phyloP scores from a whole-genome alignment of 64 coral and sea anemone genomes.

The Actinia tenebrosa region DNA sequence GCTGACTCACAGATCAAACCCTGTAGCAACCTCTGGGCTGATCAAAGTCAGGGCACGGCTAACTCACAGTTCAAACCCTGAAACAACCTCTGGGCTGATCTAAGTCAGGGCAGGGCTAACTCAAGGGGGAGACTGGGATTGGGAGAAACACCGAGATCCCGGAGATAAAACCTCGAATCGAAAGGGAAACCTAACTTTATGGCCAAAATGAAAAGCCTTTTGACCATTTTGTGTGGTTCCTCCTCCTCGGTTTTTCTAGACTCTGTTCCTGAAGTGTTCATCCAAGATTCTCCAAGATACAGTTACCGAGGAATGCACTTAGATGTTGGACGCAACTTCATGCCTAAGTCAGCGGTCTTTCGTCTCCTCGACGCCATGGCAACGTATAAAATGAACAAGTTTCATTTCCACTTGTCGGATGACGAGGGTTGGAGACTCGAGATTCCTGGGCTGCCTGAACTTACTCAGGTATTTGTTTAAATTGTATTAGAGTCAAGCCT shows the following conservation, averaged over 20 bases:
- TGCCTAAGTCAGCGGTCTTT: slow-evolving; percentile 53
- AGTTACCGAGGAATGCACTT: slow-evolving; percentile 76
- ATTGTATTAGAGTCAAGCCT: no score
- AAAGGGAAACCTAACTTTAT: no score
- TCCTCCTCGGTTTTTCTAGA: neutral
- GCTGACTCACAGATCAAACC: no score
- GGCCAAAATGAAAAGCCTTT: no score
- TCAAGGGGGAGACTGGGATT: no score
- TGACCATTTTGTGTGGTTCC: neutral
- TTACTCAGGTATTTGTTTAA: slow-evolving; percentile 34
- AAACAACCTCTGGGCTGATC: no score
- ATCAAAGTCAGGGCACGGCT: no score
- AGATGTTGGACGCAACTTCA: slow-evolving; percentile 80
- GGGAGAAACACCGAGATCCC: no score
- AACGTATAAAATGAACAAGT: slow-evolving; percentile 89
- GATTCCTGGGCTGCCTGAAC: slow-evolving; percentile 77
- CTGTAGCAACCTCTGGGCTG: no score
- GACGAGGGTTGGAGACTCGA: slow-evolving; percentile 92
- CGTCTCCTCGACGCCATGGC: slow-evolving; percentile 71
- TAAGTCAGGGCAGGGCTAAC: no score
- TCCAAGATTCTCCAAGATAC: slow-evolving; percentile 77
- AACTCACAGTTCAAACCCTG: no score
- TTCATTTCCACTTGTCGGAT: slow-evolving; percentile 86
- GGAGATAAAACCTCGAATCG: no score
- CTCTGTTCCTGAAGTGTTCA: slow-evolving; percentile 33